Evolutionary conservation across 1,140 invertebrate genomes (phyloP).

Genomic region (Araneus ventricosus): DNA sequence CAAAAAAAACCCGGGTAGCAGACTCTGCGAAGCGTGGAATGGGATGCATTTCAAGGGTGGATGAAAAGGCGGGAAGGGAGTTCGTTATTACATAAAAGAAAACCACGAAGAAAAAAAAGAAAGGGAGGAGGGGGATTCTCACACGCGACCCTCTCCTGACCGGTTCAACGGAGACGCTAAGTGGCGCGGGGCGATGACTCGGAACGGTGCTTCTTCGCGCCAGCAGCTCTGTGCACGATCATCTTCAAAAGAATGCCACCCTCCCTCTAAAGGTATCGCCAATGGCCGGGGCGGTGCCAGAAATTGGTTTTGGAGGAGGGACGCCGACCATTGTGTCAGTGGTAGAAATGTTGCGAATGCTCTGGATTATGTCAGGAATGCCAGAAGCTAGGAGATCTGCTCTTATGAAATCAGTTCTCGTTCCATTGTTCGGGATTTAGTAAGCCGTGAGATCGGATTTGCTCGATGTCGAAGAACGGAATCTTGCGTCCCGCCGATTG

Average conservation of each 20-base stretch:
- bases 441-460: too few relatives aligned
- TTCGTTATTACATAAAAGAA: background rate
- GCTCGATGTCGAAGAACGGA: too few relatives aligned
- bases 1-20: background rate
- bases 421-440: too few relatives aligned
- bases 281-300: background rate
- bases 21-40: background rate
- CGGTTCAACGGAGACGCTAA: background rate
- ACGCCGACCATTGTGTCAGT: too few relatives aligned
- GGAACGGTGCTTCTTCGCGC: background rate
- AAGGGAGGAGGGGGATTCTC: background rate
- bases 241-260: background rate
- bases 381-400: too few relatives aligned
- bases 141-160: background rate
- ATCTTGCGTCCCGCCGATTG: too few relatives aligned
- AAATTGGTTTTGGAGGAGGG: background rate
- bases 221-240: background rate
- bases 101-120: background rate
- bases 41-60: conserved; percentile 14
- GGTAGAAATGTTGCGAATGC: too few relatives aligned
- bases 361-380: too few relatives aligned
- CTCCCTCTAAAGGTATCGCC: background rate
- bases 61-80: background rate
- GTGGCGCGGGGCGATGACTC: conserved; percentile 9
- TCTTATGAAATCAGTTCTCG: too few relatives aligned